Conservation (phyloP, 2,113 vertebrate genomes). For the Rhinoderma darwinii region DNA sequence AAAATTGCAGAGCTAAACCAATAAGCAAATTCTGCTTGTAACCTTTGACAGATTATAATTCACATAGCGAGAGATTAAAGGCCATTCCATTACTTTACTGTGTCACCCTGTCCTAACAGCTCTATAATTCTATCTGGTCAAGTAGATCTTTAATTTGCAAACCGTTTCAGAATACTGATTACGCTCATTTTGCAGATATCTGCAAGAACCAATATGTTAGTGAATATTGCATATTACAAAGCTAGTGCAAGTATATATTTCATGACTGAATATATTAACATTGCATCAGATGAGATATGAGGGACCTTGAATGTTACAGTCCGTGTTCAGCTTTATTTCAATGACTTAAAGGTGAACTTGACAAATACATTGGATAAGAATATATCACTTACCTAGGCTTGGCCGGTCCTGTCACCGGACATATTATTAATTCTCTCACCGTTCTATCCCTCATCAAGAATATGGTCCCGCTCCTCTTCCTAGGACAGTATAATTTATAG, state of each 20-base stretch:
- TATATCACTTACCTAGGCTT: neutral
- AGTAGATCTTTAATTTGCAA: conserved; percentile 70
- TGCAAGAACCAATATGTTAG: conserved; percentile 64
- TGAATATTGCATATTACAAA: conserved; percentile 63
- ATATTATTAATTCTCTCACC: neutral
- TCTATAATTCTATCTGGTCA: conserved; percentile 68
- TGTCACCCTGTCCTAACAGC: conserved; percentile 54
- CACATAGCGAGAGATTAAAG: conserved; percentile 63
- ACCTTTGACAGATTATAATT: conserved; percentile 63
- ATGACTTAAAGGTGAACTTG: conserved; percentile 27
- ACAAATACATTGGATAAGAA: neutral
- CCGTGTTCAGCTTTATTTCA: conserved; percentile 60
- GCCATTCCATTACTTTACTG: conserved; percentile 61
- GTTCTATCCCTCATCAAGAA: too few relatives aligned
- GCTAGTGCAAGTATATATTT: conserved; percentile 62
- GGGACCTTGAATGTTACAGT: conserved; percentile 62
- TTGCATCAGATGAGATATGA: conserved; percentile 63
- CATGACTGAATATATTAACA: conserved; percentile 67
- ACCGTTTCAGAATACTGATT: conserved; percentile 66
- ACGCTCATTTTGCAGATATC: conserved; percentile 66
- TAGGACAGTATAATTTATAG: too few relatives aligned
- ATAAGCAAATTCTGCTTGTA: conserved; percentile 60
- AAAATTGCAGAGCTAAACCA: conserved; percentile 19
- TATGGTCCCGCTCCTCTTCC: too few relatives aligned
- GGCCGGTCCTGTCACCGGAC: neutral